phyloP scores from a whole-genome alignment of 2,797 vertebrate genomes.

The Hydrolagus colliei region DNA sequence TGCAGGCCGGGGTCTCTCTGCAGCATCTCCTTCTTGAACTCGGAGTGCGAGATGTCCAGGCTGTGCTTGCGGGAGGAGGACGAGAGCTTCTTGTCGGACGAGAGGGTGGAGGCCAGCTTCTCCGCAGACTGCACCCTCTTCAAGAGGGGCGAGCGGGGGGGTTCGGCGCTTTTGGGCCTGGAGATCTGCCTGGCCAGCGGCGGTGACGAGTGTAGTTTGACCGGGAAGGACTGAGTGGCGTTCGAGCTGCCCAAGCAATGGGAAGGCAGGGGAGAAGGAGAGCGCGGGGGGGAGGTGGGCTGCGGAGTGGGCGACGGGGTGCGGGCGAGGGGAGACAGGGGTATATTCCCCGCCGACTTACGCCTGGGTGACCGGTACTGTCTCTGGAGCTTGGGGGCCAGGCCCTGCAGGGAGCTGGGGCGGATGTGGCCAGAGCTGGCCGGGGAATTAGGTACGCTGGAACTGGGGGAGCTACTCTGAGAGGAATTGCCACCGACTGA shows the following conservation, averaged over 20 bases:
- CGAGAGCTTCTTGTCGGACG: slow-evolving; percentile 70
- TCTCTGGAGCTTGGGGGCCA: slow-evolving; percentile 89
- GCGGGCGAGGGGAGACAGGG: slow-evolving; percentile 85
- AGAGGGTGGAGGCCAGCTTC: slow-evolving; percentile 74
- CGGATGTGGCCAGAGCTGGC: slow-evolving; percentile 87
- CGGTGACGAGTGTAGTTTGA: slow-evolving; percentile 86
- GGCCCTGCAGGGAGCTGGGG: slow-evolving; percentile 85
- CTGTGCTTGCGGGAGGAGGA: slow-evolving; percentile 75
- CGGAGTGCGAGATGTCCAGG: slow-evolving; percentile 77
- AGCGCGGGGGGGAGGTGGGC: slow-evolving; percentile 83
- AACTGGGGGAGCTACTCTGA: slow-evolving; percentile 93
- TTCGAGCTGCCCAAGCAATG: slow-evolving; percentile 61
- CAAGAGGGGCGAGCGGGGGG: slow-evolving; percentile 83
- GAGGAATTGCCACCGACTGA: slow-evolving; percentile 84
- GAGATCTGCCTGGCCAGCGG: slow-evolving; percentile 82
- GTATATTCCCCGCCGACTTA: slow-evolving; percentile 92
- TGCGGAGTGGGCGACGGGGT: slow-evolving; percentile 88
- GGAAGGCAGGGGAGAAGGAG: slow-evolving; percentile 76
- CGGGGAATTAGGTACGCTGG: slow-evolving; percentile 89
- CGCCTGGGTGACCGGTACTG: slow-evolving; percentile 88
- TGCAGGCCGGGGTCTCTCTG: slow-evolving; percentile 77
- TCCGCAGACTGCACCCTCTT: slow-evolving; percentile 92
- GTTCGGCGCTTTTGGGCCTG: slow-evolving; percentile 83
- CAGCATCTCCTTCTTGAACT: slow-evolving; percentile 88
- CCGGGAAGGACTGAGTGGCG: slow-evolving; percentile 71